Base-by-base conservation (phyloP, 1,140 invertebrate genomes). In the Cotesia typhae region DNA sequence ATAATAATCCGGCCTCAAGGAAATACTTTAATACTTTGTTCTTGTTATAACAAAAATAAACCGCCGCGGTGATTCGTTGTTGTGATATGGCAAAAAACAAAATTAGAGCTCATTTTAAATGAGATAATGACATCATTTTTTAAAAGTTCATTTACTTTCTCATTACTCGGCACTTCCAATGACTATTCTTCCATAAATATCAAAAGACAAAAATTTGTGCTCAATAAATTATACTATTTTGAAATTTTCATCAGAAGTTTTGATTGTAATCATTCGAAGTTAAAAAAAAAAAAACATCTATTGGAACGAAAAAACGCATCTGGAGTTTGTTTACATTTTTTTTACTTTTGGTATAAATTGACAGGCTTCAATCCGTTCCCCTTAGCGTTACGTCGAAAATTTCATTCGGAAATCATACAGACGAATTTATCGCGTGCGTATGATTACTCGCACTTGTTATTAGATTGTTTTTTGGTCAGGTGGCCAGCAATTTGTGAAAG, bases 351-450 rank as follows among this genome's bases (percentile, higher is more conserved):
- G 57, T 51, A 36, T 37, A 66, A 69, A 73, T 73, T 68, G 36
- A 51, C n/a, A 12, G 38, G 51, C 65, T 67, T 66, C 5, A 69
- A 41, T 38, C 37, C 60, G 5, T 20, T 57, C 53, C 53, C n/a
- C 12, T 10, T 10, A 47, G 41, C 41, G 53, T 10, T 9, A 10
- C 41, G 53, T 37, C 36, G 37, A 51, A 20, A 67, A 67, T 67
- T 67, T 67, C 28, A 63, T 63, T 37, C 28, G 14, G 12, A 66
- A 66, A 66, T 66, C 64, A 66, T 41, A 53, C 14, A 20, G 28
- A n/a, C 20, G 4, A 35, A 20, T 67, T 28, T 76, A 71, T 85
- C 79, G 84, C 84, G 84, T 85, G 84, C 82, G 78, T 78, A 71
- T 85, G 82, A 85, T 85, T 85, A 78, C 77, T 79, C 77, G 77